Percentiles rank a stretch among this genome's conserved stretches.
phyloP scores from a whole-genome alignment of 2,888 invertebrate genomes.

The Drosophila antonietae region DNA sequence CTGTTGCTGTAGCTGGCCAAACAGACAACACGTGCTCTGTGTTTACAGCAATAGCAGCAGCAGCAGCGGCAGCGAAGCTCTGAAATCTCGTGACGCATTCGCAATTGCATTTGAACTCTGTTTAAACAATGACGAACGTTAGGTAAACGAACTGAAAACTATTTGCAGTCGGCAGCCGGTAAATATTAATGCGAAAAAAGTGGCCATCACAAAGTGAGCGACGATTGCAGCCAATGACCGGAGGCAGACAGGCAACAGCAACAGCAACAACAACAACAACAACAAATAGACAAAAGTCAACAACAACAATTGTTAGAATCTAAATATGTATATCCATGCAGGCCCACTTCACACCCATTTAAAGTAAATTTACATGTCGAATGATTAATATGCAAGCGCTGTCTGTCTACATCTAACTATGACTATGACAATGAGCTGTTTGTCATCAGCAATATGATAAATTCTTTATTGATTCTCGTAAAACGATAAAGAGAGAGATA shows the following conservation, averaged over 20 bases:
- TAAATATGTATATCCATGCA: slow-evolving; percentile 14
- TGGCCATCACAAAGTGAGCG: slow-evolving; percentile 56
- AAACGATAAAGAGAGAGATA: slow-evolving; percentile 4
- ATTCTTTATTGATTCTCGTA: slow-evolving; percentile 69
- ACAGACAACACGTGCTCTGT: slow-evolving; percentile 44
- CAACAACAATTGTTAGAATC: slow-evolving; percentile 51
- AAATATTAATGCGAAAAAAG: slow-evolving; percentile 61
- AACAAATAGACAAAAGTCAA: background rate
- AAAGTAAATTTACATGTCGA: slow-evolving; percentile 48
- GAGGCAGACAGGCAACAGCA: slow-evolving; percentile 7
- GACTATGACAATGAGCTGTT: slow-evolving; percentile 37
- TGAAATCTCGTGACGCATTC: slow-evolving; percentile 71
- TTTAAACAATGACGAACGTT: slow-evolving; percentile 63
- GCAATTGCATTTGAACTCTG: slow-evolving; percentile 64
- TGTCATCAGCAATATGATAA: slow-evolving; percentile 69
- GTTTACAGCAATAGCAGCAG: slow-evolving; percentile 35
- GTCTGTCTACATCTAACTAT: slow-evolving; percentile 33
- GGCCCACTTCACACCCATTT: slow-evolving; percentile 70
- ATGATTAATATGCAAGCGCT: slow-evolving; percentile 45
- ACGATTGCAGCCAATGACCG: slow-evolving; percentile 57
- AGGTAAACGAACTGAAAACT: slow-evolving; percentile 75
- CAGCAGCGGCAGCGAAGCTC: slow-evolving; percentile 7
- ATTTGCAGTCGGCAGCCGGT: slow-evolving; percentile 62
- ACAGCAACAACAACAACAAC: slow-evolving; percentile 9
- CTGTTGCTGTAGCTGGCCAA: slow-evolving; percentile 19